Conservation (phyloP, 2,113 vertebrate genomes). For the Forbesichthys agassizii region DNA sequence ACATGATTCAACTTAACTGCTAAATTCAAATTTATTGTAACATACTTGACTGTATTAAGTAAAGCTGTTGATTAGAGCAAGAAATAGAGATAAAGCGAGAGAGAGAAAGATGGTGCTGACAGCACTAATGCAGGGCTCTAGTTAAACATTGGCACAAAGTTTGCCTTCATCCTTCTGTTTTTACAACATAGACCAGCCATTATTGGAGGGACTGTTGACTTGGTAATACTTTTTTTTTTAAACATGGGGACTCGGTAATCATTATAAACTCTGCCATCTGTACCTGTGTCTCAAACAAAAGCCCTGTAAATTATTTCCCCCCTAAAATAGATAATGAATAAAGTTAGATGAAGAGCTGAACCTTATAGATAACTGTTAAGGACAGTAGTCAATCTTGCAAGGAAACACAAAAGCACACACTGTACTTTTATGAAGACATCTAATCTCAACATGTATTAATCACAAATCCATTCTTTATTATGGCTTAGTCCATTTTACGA, state of each 20-base stretch:
- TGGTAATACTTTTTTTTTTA: slow-evolving; percentile 99
- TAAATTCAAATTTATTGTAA: too few species aligned
- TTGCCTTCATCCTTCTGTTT: slow-evolving; percentile 98
- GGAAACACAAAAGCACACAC: too few species aligned
- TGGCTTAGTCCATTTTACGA: too few species aligned
- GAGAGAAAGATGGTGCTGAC: slow-evolving; percentile 71
- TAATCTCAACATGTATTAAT: too few species aligned
- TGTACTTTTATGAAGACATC: too few species aligned
- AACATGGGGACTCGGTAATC: slow-evolving; percentile 98
- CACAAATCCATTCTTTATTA: too few species aligned
- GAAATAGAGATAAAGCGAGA: background rate
- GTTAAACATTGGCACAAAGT: slow-evolving; percentile 98
- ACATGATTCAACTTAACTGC: too few species aligned
- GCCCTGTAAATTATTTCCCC: slow-evolving; percentile 70
- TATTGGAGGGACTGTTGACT: slow-evolving; percentile 98
- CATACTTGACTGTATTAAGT: too few species aligned
- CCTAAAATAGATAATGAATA: slow-evolving; percentile 71
- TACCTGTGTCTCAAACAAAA: slow-evolving; percentile 68
- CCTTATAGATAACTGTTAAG: too few species aligned
- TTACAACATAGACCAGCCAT: slow-evolving; percentile 87
- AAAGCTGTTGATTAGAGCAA: background rate
- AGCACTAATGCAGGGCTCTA: slow-evolving; percentile 91
- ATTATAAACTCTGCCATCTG: slow-evolving; percentile 96
- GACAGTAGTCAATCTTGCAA: too few species aligned
- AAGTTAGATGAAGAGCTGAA: slow-evolving; percentile 38